These are phyloP conservation scores for Hippopotamus amphibius DNA, from an alignment of 2,113 vertebrate genomes.

Conservation along the genomic window DNA sequence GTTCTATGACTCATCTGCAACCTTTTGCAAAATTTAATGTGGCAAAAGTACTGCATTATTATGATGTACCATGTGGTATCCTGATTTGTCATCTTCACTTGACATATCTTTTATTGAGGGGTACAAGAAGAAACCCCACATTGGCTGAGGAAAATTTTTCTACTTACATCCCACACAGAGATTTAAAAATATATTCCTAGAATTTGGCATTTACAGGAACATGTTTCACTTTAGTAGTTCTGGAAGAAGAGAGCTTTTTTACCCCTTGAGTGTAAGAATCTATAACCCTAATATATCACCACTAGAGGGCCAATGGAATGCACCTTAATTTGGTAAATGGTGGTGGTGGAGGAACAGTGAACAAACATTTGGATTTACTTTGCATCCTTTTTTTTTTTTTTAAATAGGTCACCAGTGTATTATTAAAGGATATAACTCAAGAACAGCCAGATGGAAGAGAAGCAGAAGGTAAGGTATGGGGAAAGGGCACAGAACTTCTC, in stretches of 20 bases:
- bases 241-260: constrained; percentile 67
- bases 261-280: constrained; percentile 41
- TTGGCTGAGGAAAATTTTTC: constrained; percentile 74
- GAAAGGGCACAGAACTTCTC: not conserved
- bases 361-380: not conserved
- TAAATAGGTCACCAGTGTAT: not conserved
- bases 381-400: not conserved
- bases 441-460: not conserved
- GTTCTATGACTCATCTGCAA: constrained; percentile 77
- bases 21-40: constrained; percentile 78
- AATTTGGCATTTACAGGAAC: constrained; percentile 82
- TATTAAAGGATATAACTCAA: not conserved
- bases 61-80: constrained; percentile 78
- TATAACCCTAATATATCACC: not conserved
- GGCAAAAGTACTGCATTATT: constrained; percentile 75
- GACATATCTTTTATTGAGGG: constrained; percentile 84
- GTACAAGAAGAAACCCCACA: constrained; percentile 83
- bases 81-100: constrained; percentile 79
- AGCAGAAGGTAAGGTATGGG: not conserved
- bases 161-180: constrained; percentile 81
- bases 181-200: constrained; percentile 83
- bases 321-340: not conserved
- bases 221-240: constrained; percentile 74
- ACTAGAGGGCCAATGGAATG: constrained; percentile 47
- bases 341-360: accelerated